phyloP scores from a whole-genome alignment of 2,113 vertebrate genomes.

The Poicephalus meyeri region DNA sequence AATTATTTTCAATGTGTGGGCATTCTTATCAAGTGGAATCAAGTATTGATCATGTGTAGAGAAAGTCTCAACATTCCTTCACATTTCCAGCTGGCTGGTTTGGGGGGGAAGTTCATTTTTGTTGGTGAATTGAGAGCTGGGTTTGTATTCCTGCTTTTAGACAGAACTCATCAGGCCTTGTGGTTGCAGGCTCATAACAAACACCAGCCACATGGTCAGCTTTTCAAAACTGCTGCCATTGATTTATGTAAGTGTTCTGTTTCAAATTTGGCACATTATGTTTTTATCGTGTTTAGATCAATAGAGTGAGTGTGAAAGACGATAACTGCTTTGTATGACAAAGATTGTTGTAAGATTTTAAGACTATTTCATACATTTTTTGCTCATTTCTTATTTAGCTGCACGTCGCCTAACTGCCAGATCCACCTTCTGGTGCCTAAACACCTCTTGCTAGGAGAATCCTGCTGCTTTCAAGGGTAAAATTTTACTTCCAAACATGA shows the following conservation, averaged over 20 bases:
- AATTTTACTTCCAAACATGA: neutral
- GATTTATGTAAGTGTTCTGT: neutral
- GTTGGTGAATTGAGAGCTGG: neutral
- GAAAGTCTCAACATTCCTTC: slow-evolving; percentile 10
- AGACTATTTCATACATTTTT: neutral
- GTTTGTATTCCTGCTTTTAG: neutral
- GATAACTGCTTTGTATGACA: neutral
- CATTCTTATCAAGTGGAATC: slow-evolving; percentile 48
- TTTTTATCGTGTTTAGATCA: neutral
- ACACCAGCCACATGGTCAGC: neutral
- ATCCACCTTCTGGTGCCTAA: neutral
- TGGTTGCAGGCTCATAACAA: neutral
- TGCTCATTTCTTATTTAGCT: neutral
- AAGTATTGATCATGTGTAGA: slow-evolving; percentile 43
- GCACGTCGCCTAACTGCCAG: neutral
- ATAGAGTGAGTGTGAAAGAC: neutral
- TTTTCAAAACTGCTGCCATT: neutral
- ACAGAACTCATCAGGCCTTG: neutral
- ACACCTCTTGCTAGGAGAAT: neutral
- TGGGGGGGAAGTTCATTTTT: neutral
- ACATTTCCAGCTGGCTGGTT: neutral
- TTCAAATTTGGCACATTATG: neutral
- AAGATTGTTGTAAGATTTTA: neutral
- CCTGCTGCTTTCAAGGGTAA: neutral
- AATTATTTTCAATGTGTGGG: slow-evolving; percentile 47